Conservation (phyloP, 2,888 invertebrate genomes). For the Spicauda simplicius region DNA sequence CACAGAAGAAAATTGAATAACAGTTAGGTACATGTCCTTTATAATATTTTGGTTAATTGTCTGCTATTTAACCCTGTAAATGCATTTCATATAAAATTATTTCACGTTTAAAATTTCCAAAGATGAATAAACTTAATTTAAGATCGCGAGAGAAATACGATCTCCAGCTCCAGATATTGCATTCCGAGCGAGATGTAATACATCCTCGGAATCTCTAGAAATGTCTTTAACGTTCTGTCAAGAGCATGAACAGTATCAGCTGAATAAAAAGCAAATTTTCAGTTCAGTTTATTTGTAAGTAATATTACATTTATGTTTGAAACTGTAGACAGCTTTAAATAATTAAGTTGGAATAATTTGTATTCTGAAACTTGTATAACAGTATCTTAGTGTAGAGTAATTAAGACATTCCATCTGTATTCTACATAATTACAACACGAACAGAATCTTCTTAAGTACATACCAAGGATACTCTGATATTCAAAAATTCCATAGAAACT, state of each 20-base stretch:
- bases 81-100: no score
- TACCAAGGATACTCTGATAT: neutral
- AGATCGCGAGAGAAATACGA: constrained; percentile 18
- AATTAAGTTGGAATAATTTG: neutral
- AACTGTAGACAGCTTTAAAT: neutral
- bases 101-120: neutral
- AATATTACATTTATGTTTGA: no score
- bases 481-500: no score
- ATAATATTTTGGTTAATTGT: neutral
- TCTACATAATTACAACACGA: neutral
- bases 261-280: constrained; percentile 3
- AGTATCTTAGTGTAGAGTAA: neutral
- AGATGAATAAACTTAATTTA: constrained; percentile 19
- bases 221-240: constrained; percentile 21
- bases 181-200: constrained; percentile 21
- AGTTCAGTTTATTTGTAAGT: neutral
- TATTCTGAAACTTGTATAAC: neutral
- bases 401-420: neutral
- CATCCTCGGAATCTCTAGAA: constrained; percentile 24
- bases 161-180: constrained; percentile 21
- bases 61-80: neutral
- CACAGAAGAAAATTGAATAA: no score
- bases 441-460: neutral
- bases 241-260: constrained; percentile 2
- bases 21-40: no score